Conservation (phyloP, 1,140 invertebrate species). For the Spodoptera frugiperda region DNA sequence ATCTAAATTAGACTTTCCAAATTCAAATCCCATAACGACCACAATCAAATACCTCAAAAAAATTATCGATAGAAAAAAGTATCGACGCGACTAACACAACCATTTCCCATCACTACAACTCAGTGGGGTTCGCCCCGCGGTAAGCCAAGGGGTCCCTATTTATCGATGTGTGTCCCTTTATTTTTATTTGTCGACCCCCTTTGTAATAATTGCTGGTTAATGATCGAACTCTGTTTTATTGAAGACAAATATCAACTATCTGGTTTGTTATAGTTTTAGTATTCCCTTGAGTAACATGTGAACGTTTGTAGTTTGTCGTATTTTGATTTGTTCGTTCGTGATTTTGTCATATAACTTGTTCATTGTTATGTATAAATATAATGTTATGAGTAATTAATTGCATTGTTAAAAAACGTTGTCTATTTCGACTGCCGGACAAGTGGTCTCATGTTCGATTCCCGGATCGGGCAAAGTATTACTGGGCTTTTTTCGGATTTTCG, state of each 20-base stretch:
- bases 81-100: neutral
- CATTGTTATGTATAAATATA: too few relatives aligned
- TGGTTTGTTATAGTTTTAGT: neutral
- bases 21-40: constrained; percentile 44
- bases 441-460: too few relatives aligned
- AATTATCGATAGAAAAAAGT: constrained; percentile 59
- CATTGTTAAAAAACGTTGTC: too few relatives aligned
- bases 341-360: neutral
- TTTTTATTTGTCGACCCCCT: constrained; percentile 77
- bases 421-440: too few relatives aligned
- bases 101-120: constrained; percentile 62
- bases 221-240: constrained; percentile 61
- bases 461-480: too few relatives aligned
- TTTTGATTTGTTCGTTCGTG: neutral
- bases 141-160: constrained; percentile 73
- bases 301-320: neutral
- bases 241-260: constrained; percentile 17
- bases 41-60: constrained; percentile 52
- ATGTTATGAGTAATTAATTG: too few relatives aligned
- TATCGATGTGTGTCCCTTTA: constrained; percentile 76
- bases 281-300: neutral
- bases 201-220: constrained; percentile 78
- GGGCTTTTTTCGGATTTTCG: too few relatives aligned
- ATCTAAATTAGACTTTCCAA: neutral
- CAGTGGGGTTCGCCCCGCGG: constrained; percentile 65